Evolutionary conservation across 2,888 invertebrate species (phyloP).

Genomic region (Rotaria socialis): DNA sequence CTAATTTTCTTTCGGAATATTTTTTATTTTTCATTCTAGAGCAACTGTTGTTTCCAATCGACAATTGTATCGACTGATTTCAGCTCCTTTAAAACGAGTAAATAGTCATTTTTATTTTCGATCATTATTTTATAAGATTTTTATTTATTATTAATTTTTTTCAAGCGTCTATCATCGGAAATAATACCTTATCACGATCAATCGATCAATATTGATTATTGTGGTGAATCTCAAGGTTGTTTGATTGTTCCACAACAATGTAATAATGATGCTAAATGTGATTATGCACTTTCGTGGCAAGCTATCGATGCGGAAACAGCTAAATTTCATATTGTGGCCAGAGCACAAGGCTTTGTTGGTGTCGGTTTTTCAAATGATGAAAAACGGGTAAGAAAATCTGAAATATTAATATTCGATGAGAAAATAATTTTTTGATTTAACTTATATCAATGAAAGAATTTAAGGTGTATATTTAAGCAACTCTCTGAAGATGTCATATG

Average conservation of each 20-base stretch:
- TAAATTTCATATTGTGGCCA: neutral
- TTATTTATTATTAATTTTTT: neutral
- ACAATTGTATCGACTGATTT: neutral
- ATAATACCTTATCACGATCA: neutral
- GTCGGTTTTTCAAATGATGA: slow-evolving; percentile 19
- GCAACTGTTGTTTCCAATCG: neutral
- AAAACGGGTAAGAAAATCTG: neutral
- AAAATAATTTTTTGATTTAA: no score
- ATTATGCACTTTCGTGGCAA: slow-evolving; percentile 3
- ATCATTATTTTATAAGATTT: neutral
- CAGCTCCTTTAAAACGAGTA: slow-evolving; percentile 18
- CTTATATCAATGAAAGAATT: no score
- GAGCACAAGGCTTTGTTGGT: slow-evolving; percentile 14
- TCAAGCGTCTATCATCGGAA: neutral
- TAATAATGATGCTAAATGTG: neutral
- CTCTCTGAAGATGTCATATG: no score
- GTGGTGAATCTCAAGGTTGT: slow-evolving; percentile 16
- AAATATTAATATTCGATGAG: no score
- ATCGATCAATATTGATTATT: neutral
- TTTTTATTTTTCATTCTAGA: neutral
- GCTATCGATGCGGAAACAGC: neutral
- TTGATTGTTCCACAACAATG: slow-evolving; percentile 33
- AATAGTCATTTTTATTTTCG: neutral
- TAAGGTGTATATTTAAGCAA: no score
- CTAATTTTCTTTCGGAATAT: neutral